A percentile compares a stretch with the other conserved stretches of the same genome.
Conservation (phyloP, 2,113 vertebrate genomes). For the Marcusenius ussheri region DNA sequence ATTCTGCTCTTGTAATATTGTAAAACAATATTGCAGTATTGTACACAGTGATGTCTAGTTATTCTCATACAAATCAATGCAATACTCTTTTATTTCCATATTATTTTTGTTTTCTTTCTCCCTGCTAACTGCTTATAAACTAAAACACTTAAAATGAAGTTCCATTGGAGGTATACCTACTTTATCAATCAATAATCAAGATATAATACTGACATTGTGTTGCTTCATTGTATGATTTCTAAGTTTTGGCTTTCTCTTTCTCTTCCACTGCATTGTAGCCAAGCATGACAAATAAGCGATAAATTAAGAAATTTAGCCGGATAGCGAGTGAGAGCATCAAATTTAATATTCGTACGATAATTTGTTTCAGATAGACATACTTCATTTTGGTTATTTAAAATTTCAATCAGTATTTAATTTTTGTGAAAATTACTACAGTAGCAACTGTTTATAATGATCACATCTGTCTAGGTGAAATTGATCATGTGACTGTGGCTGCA, state of each 20-base stretch:
- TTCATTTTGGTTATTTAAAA: background rate
- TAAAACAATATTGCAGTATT: background rate
- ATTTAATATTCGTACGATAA: background rate
- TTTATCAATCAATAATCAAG: background rate
- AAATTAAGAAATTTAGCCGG: background rate
- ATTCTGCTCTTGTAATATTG: background rate
- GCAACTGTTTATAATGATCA: no score
- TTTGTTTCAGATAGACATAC: background rate
- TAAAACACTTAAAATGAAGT: background rate
- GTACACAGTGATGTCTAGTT: background rate
- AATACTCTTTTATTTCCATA: background rate
- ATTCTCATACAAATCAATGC: background rate
- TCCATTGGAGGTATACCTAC: background rate
- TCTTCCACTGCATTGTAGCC: background rate
- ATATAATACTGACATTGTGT: background rate
- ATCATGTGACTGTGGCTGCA: no score
- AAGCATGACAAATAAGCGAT: background rate
- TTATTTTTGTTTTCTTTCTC: background rate
- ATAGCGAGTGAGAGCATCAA: background rate
- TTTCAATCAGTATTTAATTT: background rate
- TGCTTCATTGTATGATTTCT: background rate
- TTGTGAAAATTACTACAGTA: no score
- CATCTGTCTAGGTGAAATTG: no score
- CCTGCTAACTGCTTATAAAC: background rate
- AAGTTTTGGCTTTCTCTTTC: background rate